Evolutionary conservation across 2,113 vertebrate genomes (phyloP).

Genomic region (Upupa epops): DNA sequence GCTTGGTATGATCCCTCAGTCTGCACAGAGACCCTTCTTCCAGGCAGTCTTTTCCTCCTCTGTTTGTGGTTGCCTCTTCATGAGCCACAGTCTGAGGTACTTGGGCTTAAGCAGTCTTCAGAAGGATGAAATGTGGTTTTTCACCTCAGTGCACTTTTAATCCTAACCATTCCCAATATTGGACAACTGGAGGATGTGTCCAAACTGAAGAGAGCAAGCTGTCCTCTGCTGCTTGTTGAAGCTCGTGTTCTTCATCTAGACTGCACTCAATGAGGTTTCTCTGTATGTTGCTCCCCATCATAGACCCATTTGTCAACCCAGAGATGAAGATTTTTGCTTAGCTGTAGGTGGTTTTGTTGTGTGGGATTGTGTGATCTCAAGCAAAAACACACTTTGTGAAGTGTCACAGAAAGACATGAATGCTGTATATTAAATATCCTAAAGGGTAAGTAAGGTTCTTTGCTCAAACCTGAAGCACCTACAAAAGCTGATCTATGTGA

Average conservation of each 20-base stretch:
- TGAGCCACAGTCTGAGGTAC: not conserved
- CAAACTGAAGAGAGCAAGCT: not conserved
- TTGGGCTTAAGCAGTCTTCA: not conserved
- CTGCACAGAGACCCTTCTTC: not conserved
- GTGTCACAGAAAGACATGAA: not conserved
- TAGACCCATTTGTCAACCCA: not conserved
- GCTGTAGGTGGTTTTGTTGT: not conserved
- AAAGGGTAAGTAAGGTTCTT: not conserved
- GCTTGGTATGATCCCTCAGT: not conserved
- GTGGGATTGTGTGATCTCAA: not conserved
- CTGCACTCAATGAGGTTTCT: fast-evolving
- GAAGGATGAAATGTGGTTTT: not conserved
- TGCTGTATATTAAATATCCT: not conserved
- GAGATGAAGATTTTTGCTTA: not conserved
- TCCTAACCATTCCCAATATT: not conserved
- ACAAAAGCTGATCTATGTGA: not conserved
- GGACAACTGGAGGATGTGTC: not conserved
- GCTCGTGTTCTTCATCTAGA: not conserved
- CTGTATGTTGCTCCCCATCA: not conserved
- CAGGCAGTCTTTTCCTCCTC: not conserved
- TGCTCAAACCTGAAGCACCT: not conserved
- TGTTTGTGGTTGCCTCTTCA: not conserved
- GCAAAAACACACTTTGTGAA: not conserved
- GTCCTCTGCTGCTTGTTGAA: not conserved
- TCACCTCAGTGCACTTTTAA: not conserved